phyloP scores from a whole-genome alignment of 2,888 invertebrate species.

The Tetheella fluctuosa region DNA sequence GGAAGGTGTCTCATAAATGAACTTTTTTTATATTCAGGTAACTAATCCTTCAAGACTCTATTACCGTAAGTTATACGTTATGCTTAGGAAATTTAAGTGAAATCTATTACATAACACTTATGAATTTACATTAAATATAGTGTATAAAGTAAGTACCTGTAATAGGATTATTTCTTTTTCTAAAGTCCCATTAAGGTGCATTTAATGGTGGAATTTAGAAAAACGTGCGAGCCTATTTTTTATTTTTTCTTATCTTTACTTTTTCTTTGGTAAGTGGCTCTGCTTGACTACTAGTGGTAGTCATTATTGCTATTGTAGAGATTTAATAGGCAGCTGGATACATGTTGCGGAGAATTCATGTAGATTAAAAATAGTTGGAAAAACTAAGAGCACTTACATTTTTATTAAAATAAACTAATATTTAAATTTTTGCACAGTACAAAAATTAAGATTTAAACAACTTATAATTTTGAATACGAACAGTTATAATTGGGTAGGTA shows the following conservation, averaged over 20 bases:
- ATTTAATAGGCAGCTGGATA: not conserved
- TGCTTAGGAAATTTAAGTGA: no score
- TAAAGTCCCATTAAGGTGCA: not conserved
- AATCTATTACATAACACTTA: no score
- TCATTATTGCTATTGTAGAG: slow-evolving; percentile 3
- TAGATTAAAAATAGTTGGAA: not conserved
- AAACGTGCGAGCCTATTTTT: not conserved
- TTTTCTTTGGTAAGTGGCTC: not conserved
- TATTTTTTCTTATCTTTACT: not conserved
- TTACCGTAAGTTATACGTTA: no score
- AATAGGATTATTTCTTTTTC: not conserved
- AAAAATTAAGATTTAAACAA: not conserved
- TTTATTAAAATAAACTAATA: not conserved
- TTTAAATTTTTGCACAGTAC: not conserved
- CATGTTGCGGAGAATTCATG: not conserved
- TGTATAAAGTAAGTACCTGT: not conserved
- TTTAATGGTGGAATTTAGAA: slow-evolving; percentile 1
- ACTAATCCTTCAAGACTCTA: no score
- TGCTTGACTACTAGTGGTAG: not conserved
- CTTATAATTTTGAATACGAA: not conserved
- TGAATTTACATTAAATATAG: not conserved
- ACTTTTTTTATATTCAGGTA: no score
- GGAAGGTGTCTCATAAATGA: no score
- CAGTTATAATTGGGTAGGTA: not conserved
- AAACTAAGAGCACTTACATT: not conserved